phyloP scores from a whole-genome alignment of 2,888 invertebrate species.

The Caenorhabditis wallacei region DNA sequence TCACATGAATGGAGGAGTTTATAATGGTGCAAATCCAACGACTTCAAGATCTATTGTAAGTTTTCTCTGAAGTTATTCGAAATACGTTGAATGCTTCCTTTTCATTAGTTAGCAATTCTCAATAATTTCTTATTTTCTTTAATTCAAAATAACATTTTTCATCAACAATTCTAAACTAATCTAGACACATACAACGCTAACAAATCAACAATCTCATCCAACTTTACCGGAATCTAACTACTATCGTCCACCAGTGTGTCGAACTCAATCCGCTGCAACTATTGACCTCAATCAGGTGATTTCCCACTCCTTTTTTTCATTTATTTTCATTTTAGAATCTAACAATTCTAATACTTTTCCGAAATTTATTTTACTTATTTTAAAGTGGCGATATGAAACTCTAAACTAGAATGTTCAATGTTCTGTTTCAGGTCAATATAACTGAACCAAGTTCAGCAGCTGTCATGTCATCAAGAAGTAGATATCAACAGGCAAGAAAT shows the following conservation, averaged over 20 bases:
- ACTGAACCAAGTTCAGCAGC: slow-evolving; percentile 52
- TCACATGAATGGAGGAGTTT: slow-evolving; percentile 63
- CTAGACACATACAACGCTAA: slow-evolving; percentile 55
- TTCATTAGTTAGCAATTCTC: background rate
- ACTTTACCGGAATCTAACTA: slow-evolving; percentile 49
- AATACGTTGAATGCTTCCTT: background rate
- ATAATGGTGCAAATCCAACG: slow-evolving; percentile 50
- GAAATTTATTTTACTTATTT: background rate
- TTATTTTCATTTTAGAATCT: background rate
- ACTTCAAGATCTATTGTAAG: slow-evolving; percentile 56
- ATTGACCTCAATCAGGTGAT: slow-evolving; percentile 70
- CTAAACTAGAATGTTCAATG: background rate
- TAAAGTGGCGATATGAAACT: no score
- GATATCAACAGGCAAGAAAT: slow-evolving; percentile 74
- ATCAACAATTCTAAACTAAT: slow-evolving; percentile 45
- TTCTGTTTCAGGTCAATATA: slow-evolving; percentile 45
- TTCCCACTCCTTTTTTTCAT: slow-evolving; percentile 17
- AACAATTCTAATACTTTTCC: background rate
- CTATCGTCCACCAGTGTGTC: slow-evolving; percentile 60
- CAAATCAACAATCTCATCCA: slow-evolving; percentile 45
- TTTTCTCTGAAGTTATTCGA: background rate
- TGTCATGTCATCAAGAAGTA: slow-evolving; percentile 68
- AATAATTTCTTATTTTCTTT: background rate
- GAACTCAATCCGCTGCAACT: slow-evolving; percentile 72
- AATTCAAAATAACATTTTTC: background rate